phyloP scores from a whole-genome alignment of 2,888 invertebrate genomes.

The Miltochrista miniata region DNA sequence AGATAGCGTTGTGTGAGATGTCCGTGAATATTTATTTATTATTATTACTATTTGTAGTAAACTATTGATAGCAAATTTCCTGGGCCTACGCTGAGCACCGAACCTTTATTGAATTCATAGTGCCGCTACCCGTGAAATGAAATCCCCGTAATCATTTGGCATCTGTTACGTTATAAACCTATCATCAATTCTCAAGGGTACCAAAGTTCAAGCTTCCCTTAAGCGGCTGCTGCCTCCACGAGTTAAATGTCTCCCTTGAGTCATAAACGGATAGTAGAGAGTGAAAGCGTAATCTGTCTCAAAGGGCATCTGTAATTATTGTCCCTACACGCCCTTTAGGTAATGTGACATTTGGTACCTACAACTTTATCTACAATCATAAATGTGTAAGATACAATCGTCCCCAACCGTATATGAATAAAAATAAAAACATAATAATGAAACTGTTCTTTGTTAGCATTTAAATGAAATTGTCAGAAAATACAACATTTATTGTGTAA shows the following conservation, averaged over 20 bases:
- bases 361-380: not conserved
- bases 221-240: conserved; percentile 16
- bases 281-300: conserved; percentile 32
- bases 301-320: conserved; percentile 25
- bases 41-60: too few species aligned
- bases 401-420: not conserved
- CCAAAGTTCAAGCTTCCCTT: conserved; percentile 10
- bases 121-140: not conserved
- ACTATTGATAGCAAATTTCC: not conserved
- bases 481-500: too few species aligned
- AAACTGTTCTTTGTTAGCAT: too few species aligned
- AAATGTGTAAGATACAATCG: too few species aligned
- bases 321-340: conserved; percentile 10
- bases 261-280: conserved; percentile 13
- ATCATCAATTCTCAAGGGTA: conserved; percentile 6
- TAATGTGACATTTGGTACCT: conserved; percentile 20
- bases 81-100: not conserved
- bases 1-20: too few species aligned
- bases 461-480: too few species aligned
- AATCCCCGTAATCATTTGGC: not conserved
- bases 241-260: conserved; percentile 13
- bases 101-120: not conserved
- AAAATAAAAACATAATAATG: not conserved
- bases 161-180: not conserved
- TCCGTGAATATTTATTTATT: too few species aligned